Percentiles rank a stretch among this genome's conserved stretches.
Evolutionary conservation across 2,113 vertebrate species (phyloP).

Genomic region (Ondatra zibethicus): DNA sequence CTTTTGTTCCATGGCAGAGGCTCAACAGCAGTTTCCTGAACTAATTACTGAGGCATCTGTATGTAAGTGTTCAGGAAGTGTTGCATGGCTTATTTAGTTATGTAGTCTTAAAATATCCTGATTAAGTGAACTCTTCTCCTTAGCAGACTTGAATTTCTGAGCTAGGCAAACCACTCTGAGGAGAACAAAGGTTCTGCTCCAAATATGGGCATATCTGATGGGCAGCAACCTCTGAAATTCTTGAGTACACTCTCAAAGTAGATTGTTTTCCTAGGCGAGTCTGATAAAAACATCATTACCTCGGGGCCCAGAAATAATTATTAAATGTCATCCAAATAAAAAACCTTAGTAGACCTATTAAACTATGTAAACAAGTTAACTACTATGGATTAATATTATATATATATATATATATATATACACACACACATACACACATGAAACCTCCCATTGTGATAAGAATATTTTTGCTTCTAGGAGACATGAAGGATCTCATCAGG

Average conservation of each 20-base stretch:
- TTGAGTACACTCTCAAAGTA: not conserved
- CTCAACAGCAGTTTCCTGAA: not conserved
- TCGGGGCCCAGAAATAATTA: not conserved
- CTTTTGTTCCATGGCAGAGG: not conserved
- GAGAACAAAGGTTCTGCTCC: not conserved
- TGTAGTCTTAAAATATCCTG: not conserved
- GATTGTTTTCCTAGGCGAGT: not conserved
- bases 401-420: too few species aligned
- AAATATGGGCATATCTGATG: not conserved
- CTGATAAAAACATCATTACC: not conserved
- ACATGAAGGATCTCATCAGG: not conserved
- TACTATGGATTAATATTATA: not conserved
- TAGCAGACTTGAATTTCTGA: constrained; percentile 20
- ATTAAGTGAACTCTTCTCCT: not conserved
- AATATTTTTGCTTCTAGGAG: not conserved
- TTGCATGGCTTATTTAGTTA: not conserved
- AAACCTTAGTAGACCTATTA: not conserved
- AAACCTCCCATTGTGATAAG: not conserved
- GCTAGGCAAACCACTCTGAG: not conserved
- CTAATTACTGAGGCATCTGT: constrained; percentile 48
- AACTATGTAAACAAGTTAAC: not conserved
- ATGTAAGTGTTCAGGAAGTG: not conserved
- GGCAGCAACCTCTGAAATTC: not conserved
- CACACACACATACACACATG: too few species aligned
- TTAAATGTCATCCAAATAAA: not conserved